These are phyloP conservation scores for Drosophila equinoxialis DNA, from an alignment of 1,140 invertebrate species.

Conservation along the genomic window DNA sequence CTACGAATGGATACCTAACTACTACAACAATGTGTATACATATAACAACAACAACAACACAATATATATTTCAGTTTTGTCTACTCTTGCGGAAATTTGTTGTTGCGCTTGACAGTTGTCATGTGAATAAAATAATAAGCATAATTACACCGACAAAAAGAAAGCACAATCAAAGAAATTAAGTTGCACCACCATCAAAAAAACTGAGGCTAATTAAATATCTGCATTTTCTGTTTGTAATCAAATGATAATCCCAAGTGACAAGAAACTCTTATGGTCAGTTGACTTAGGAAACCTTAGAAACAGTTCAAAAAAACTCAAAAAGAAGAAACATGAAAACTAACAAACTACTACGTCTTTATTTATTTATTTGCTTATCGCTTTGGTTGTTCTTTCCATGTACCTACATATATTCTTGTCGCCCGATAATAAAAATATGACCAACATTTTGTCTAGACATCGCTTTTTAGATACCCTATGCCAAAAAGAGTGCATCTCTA, in stretches of 20 bases:
- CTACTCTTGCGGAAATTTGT: slow-evolving; percentile 51
- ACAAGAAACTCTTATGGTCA: neutral
- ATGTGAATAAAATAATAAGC: slow-evolving; percentile 49
- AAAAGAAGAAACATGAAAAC: slow-evolving; percentile 31
- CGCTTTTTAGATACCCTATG: slow-evolving; percentile 1
- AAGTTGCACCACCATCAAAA: slow-evolving; percentile 9
- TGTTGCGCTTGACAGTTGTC: slow-evolving; percentile 45
- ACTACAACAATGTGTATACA: slow-evolving; percentile 8
- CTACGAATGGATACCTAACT: neutral
- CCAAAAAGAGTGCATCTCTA: neutral
- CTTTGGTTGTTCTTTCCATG: slow-evolving; percentile 23
- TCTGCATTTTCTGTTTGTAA: slow-evolving; percentile 40
- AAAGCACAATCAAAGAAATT: slow-evolving; percentile 45
- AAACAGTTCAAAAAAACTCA: neutral
- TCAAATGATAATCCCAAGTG: slow-evolving; percentile 31
- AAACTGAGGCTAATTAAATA: slow-evolving; percentile 35
- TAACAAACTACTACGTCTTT: slow-evolving; percentile 46
- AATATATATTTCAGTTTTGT: slow-evolving; percentile 16
- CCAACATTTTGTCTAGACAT: neutral
- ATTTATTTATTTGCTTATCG: slow-evolving; percentile 59
- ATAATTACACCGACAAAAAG: slow-evolving; percentile 40
- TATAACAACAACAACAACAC: neutral
- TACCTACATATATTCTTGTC: slow-evolving; percentile 21
- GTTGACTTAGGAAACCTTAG: slow-evolving; percentile 10
- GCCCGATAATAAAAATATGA: slow-evolving; percentile 34